These are phyloP conservation scores for Nezara viridula DNA, from an alignment of 2,888 invertebrate genomes.

Conservation along the genomic window DNA sequence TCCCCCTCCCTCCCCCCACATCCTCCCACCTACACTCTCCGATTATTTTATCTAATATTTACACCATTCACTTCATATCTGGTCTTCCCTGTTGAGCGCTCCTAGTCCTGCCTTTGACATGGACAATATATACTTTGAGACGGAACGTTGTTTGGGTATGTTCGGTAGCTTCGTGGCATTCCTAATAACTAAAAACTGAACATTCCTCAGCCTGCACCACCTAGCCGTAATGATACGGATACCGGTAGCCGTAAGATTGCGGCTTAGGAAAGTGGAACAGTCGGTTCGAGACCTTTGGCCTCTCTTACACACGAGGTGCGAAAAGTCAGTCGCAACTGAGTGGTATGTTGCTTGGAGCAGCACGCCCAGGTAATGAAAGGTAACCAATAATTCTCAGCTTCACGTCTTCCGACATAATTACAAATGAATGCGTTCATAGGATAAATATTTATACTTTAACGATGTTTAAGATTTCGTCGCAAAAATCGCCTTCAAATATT, in stretches of 20 bases:
- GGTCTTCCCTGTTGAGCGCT: background rate
- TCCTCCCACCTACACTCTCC: background rate
- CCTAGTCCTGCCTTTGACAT: background rate
- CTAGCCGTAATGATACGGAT: background rate
- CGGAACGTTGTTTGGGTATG: background rate
- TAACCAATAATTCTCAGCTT: background rate
- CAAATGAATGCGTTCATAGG: background rate
- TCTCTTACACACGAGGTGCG: constrained; percentile 4
- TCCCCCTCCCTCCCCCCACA: background rate
- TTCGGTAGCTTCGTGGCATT: too few relatives aligned
- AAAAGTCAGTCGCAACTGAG: background rate
- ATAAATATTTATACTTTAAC: too few relatives aligned
- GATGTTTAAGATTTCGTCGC: too few relatives aligned
- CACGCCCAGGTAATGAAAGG: background rate
- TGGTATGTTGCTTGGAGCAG: background rate
- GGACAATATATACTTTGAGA: background rate
- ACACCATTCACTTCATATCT: background rate
- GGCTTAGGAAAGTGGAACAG: background rate
- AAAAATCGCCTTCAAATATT: too few relatives aligned
- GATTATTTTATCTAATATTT: constrained; percentile 24
- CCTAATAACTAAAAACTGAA: background rate
- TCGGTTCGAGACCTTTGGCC: constrained; percentile 5
- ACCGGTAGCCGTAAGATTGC: constrained; percentile 24
- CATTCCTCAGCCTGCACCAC: background rate
- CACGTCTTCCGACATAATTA: background rate